These are phyloP conservation scores for Conus canariensis DNA, from an alignment of 2,888 invertebrate genomes.

Conservation along the genomic window DNA sequence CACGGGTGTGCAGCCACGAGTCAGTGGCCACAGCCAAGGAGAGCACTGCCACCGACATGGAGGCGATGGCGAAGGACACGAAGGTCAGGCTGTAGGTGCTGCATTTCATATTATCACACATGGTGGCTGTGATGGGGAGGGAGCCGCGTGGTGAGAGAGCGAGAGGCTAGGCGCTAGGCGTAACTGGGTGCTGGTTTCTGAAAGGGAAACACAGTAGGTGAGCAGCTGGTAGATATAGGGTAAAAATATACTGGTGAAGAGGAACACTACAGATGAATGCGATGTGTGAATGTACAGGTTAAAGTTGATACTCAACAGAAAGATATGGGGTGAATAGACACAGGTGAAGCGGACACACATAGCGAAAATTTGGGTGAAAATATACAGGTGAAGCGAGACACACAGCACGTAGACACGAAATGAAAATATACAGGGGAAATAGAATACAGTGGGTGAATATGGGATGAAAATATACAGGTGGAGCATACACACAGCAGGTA, in stretches of 20 bases:
- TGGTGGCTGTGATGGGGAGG: neutral
- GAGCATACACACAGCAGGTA: too few species aligned
- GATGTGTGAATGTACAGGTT: neutral
- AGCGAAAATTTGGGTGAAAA: too few species aligned
- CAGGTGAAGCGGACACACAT: too few species aligned
- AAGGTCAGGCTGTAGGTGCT: conserved; percentile 53
- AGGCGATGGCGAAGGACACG: conserved; percentile 51
- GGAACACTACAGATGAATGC: neutral
- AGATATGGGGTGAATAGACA: too few species aligned
- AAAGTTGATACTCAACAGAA: too few species aligned
- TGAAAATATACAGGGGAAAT: too few species aligned
- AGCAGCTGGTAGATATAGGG: neutral
- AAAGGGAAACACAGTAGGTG: neutral
- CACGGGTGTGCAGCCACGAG: conserved; percentile 52
- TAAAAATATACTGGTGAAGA: neutral
- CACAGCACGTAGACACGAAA: too few species aligned
- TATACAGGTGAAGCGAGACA: too few species aligned
- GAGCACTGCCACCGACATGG: conserved; percentile 49
- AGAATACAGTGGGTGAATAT: too few species aligned
- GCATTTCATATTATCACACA: conserved; percentile 47
- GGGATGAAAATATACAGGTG: too few species aligned
- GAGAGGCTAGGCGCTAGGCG: too few species aligned
- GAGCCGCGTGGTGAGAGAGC: neutral
- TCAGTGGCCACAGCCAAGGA: conserved; percentile 54
- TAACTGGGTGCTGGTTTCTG: neutral